Evolutionary conservation across 2,888 invertebrate genomes (phyloP), one percentile per base, ranked within the genome.

Genomic region (Conus canariensis): DNA sequence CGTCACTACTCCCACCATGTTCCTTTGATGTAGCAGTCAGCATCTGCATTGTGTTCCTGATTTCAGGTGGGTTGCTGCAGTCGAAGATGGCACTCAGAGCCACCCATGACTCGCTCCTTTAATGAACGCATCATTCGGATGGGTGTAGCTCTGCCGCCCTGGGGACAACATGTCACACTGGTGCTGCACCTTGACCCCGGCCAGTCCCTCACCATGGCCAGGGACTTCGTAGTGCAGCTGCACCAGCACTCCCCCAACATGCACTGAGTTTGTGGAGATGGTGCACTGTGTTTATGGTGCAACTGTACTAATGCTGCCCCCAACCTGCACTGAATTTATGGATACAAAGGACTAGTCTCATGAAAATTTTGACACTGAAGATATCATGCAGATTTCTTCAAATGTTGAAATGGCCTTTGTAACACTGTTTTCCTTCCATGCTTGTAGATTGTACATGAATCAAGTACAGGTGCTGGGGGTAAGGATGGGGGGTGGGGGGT

Each of bases 171-270:
- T 83, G 92, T 94, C 67, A 90, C 93, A 30, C 91, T 95, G 64
- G 90, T 94, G 30, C 93, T 95, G 58, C 94, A 95, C 90, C 92
- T 95, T 19, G 94, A 95, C 87, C 95, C 94, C 1, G 94, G 94
- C 80, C 93, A 95, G 93, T 94, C 95, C 10, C 91, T 95, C 3
- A 94, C 94, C 4, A 91, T 92, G n/a, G 95, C 95, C 85, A 92
- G 95, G 64, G 95, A 95, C 91, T 95, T 95, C 91, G 94, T 95
- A 16, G 91, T 94, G n/a, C 93, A 94, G 90, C 89, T 95, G 30
- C 95, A 95, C 88, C 92, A 93, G 60, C 94, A 94, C 90, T 94
- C 95, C 82, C 95, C 95, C 30, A 93, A 94, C 90, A 93, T 94
- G 92, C 93, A 94, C 80, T 92, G 86, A 92, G 4, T 45, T 45